phyloP scores from a whole-genome alignment of 2,113 vertebrate species.

The Porphyrio hochstetteri region DNA sequence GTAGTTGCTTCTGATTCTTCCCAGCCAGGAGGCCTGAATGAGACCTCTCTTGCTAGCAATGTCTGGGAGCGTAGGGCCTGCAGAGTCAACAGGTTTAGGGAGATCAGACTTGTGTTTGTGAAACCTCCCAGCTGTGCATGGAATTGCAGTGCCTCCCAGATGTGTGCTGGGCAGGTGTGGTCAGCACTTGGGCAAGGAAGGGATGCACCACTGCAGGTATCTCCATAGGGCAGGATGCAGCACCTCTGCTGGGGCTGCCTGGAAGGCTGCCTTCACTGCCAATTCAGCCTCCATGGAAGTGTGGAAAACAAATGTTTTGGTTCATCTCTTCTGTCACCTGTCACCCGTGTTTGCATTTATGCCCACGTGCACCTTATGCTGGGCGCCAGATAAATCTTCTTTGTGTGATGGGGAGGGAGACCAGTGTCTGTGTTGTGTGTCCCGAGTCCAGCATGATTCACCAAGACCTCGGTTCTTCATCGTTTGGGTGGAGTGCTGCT shows the following conservation, averaged over 20 bases:
- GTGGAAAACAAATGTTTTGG: neutral
- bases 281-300: neutral
- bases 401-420: neutral
- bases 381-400: neutral
- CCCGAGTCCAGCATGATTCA: neutral
- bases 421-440: neutral
- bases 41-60: neutral
- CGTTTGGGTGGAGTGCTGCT: neutral
- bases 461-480: neutral
- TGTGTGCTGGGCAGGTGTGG: neutral
- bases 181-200: neutral
- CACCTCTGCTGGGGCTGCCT: neutral
- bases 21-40: neutral
- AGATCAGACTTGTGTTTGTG: neutral
- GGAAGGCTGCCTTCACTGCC: neutral
- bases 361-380: rapidly evolving
- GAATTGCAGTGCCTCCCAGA: neutral
- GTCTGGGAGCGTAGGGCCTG: neutral
- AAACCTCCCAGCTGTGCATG: neutral
- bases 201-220: neutral
- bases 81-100: neutral
- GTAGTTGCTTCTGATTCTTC: neutral
- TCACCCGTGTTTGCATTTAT: neutral
- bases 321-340: neutral
- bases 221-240: neutral